These are phyloP conservation scores for Sphaerophoria rueppellii DNA, from an alignment of 2,888 invertebrate species.

Conservation along the genomic window DNA sequence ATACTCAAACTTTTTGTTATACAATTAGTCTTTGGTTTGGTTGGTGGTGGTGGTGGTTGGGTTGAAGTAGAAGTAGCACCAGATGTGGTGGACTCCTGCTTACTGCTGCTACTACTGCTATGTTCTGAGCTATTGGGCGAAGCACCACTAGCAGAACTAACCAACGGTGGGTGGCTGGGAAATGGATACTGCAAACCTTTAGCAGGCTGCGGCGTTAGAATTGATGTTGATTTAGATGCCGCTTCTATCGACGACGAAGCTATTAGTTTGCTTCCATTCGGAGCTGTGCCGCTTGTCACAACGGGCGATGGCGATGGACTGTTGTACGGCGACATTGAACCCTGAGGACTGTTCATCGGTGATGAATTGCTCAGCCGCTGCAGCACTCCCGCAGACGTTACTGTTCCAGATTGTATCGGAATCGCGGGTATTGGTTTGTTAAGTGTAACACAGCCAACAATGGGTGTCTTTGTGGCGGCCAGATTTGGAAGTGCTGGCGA, in stretches of 20 bases:
- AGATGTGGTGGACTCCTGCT: constrained; percentile 37
- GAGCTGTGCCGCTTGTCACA: constrained; percentile 73
- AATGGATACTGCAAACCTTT: constrained; percentile 88
- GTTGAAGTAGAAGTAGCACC: neutral
- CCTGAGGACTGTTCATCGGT: constrained; percentile 82
- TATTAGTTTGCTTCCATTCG: constrained; percentile 41
- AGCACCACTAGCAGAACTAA: constrained; percentile 78
- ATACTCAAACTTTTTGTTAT: constrained; percentile 81
- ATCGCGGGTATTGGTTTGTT: constrained; percentile 41
- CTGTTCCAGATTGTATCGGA: constrained; percentile 33
- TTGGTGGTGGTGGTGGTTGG: constrained; percentile 75
- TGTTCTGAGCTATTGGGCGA: constrained; percentile 60
- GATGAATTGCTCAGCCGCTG: constrained; percentile 80
- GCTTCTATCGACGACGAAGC: constrained; percentile 36
- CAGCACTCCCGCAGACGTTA: constrained; percentile 75
- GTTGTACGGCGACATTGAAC: constrained; percentile 81
- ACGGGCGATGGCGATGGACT: constrained; percentile 82
- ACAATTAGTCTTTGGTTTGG: constrained; percentile 78
- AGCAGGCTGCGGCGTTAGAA: constrained; percentile 75
- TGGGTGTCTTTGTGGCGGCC: constrained; percentile 79
- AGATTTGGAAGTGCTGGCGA: constrained; percentile 81
- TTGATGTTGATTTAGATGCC: constrained; percentile 34
- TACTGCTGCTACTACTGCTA: constrained; percentile 60
- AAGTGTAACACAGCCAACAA: constrained; percentile 75
- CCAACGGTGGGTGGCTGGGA: constrained; percentile 88